phyloP scores from a whole-genome alignment of 64 coral and sea anemone genomes.

The Hydrozoanthus tunicans region DNA sequence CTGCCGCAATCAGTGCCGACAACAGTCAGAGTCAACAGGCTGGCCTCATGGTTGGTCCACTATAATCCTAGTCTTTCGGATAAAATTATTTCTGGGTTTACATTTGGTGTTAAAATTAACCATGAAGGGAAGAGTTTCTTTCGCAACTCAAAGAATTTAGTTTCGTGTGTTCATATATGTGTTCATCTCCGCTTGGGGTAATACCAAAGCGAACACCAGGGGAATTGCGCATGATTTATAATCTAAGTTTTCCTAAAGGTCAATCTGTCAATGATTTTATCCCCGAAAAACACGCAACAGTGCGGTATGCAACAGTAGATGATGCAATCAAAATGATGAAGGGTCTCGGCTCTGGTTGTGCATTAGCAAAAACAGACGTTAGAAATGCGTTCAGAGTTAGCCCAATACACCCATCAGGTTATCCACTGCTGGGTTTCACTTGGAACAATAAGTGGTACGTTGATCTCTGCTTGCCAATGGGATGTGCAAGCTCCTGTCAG shows the following conservation, averaged over 20 bases:
- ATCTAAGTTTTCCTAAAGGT: constrained; percentile 17
- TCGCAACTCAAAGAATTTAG: constrained; percentile 19
- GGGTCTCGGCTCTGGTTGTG: constrained; percentile 1
- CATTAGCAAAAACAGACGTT: constrained; percentile 19
- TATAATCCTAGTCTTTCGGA: neutral
- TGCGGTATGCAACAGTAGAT: neutral
- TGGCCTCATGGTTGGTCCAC: constrained; percentile 11
- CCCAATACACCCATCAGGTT: neutral
- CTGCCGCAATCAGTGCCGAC: constrained; percentile 16
- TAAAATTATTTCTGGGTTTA: constrained; percentile 47
- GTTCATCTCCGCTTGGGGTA: neutral
- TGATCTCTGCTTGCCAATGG: too few relatives aligned
- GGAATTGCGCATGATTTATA: constrained; percentile 35
- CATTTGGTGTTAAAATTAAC: constrained; percentile 22
- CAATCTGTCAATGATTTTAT: constrained; percentile 25
- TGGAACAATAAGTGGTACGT: too few relatives aligned
- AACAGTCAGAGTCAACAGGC: constrained; percentile 8
- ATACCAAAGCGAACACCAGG: constrained; percentile 12
- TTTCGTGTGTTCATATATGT: neutral
- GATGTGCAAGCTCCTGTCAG: too few relatives aligned
- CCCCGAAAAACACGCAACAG: neutral
- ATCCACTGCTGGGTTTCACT: neutral
- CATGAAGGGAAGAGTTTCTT: neutral
- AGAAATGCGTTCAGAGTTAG: constrained; percentile 14
- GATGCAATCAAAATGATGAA: constrained; percentile 13